Evolutionary conservation across 2,888 invertebrate genomes (phyloP).

Genomic region (Microplitis manilae): DNA sequence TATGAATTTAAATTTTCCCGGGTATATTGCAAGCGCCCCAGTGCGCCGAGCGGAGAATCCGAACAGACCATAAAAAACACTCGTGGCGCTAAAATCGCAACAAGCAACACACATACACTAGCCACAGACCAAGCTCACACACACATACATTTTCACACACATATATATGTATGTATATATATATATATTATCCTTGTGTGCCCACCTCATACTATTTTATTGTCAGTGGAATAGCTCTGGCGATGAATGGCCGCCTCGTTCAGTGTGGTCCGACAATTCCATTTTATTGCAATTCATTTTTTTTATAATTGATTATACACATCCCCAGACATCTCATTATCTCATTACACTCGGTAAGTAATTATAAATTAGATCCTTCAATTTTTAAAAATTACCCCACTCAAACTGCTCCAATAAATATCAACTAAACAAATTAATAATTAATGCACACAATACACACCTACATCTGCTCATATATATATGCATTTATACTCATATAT

Average conservation of each 20-base stretch:
- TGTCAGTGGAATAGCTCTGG: slow-evolving; percentile 58
- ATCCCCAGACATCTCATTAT: slow-evolving; percentile 52
- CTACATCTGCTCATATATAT: neutral
- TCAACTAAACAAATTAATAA: neutral
- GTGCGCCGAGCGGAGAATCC: too few relatives aligned
- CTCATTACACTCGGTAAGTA: slow-evolving; percentile 61
- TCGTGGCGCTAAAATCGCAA: slow-evolving; percentile 10
- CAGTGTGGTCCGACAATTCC: slow-evolving; percentile 62
- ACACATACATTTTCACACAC: neutral
- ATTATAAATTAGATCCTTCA: slow-evolving; percentile 4
- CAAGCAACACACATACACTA: neutral
- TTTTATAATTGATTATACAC: slow-evolving; percentile 56
- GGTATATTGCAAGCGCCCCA: too few relatives aligned
- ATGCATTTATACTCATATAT: neutral
- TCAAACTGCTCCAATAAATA: neutral
- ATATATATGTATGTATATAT: neutral
- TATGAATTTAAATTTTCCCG: too few relatives aligned
- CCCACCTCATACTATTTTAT: slow-evolving; percentile 32
- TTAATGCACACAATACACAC: neutral
- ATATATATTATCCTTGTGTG: slow-evolving; percentile 21
- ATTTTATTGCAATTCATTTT: slow-evolving; percentile 65
- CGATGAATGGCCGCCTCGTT: slow-evolving; percentile 62
- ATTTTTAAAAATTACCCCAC: slow-evolving; percentile 9
- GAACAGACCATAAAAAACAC: neutral
- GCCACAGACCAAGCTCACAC: neutral